Evolutionary conservation across 2,888 invertebrate species (phyloP), one percentile per base, ranked within the genome.

Genomic region (Corbicula japonica): DNA sequence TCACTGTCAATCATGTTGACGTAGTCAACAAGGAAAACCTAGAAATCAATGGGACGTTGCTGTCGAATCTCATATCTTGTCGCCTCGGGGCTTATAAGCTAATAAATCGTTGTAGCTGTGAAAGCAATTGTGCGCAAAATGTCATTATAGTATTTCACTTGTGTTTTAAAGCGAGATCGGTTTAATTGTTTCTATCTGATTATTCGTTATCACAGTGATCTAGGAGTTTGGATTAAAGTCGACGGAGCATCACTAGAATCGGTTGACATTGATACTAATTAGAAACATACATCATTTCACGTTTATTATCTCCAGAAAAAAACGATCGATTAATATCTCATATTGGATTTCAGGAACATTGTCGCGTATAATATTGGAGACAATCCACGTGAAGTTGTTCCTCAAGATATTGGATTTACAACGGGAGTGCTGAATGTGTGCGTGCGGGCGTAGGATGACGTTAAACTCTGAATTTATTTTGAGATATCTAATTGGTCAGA

Each of bases 371-470:
- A 26, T 38, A 58, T 35, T 21, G 34, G 58, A 21, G 34, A 58
- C 58, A 58, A 35, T 58, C 58, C 23, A 58, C 38, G 35, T 1
- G 52, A 52, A 26, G 8, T 23, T 10, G 35, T 35, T 35, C 34
- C 32, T 54, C 21, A n/a, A 21, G 23, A 21, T 58, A 58, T 58
- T 35, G 58, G 58, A 58, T 58, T 58, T 35, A 58, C 58, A n/a
- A 12, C 23, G 28, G 58, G 32, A 58, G 10, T 58, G 35, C 38
- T 58, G 58, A 58, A 58, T 58, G 38, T 6, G 21, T 26, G 35
- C 34, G 58, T 38, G 58, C 12, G 58, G 58, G 58, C 58, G 58
- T 58, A 58, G 34, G 41, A 41, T 41, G 58, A 58, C 58, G 58
- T 58, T 58, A 23, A 58, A 58, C 23, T 8, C 23, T 35, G 38